phyloP scores from a whole-genome alignment of 2,888 invertebrate genomes.

The Chymomyza caudatula region DNA sequence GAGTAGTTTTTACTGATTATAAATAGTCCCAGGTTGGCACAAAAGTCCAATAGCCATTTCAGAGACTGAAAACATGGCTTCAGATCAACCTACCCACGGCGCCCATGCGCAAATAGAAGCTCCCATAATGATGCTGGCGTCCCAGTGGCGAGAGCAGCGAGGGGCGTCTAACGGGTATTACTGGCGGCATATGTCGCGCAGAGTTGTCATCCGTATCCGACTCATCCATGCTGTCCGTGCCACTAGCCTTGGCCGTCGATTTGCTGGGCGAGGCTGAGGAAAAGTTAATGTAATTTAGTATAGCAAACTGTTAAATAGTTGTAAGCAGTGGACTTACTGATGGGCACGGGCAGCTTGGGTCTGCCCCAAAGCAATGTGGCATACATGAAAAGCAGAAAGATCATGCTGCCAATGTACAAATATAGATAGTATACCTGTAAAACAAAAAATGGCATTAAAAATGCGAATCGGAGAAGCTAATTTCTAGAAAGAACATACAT shows the following conservation, averaged over 20 bases:
- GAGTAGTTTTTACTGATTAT: no score
- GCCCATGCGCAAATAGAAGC: constrained; percentile 94
- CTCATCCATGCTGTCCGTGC: constrained; percentile 82
- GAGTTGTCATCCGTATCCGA: constrained; percentile 79
- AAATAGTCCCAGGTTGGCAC: no score
- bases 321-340: constrained; percentile 79
- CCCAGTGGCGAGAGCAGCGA: constrained; percentile 79
- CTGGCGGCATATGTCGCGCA: constrained; percentile 77
- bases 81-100: constrained; percentile 85
- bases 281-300: no score
- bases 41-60: no score
- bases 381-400: constrained; percentile 90
- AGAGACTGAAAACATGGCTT: no score
- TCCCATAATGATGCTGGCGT: constrained; percentile 89
- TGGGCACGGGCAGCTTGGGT: constrained; percentile 80
- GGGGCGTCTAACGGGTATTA: constrained; percentile 79
- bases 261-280: constrained; percentile 74
- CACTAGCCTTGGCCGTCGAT: constrained; percentile 69
- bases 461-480: neutral
- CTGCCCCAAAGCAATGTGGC: constrained; percentile 85
- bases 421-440: constrained; percentile 91
- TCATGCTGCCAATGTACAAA: constrained; percentile 91
- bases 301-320: neutral
- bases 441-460: neutral
- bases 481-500: no score